phyloP scores from a whole-genome alignment of 2,113 vertebrate genomes.

The Pachypanchax playfairii region DNA sequence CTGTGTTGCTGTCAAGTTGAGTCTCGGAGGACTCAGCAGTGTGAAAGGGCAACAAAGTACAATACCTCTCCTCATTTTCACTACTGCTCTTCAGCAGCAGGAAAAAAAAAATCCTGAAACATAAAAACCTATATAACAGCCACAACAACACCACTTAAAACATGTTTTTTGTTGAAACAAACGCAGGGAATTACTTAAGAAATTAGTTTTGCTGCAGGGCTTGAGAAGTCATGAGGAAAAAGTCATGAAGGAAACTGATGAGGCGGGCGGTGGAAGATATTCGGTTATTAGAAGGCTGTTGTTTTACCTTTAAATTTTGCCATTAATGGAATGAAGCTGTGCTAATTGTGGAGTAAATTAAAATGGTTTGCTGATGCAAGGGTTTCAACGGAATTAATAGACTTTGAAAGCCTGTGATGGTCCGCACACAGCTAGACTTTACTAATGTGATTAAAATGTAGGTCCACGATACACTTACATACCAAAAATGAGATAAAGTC shows the following conservation, averaged over 20 bases:
- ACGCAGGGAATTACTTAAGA: constrained; percentile 65
- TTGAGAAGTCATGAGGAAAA: constrained; percentile 58
- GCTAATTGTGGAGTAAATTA: constrained; percentile 81
- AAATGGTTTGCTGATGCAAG: constrained; percentile 75
- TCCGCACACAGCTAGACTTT: constrained; percentile 53
- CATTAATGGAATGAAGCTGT: constrained; percentile 75
- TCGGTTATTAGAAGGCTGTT: constrained; percentile 68
- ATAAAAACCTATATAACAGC: constrained; percentile 41
- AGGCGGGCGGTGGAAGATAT: constrained; percentile 59
- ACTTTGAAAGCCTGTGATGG: constrained; percentile 69
- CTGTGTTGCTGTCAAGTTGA: constrained; percentile 46
- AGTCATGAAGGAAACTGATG: constrained; percentile 63
- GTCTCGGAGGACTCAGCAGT: constrained; percentile 59
- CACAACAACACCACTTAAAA: constrained; percentile 52
- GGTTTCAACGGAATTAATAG: constrained; percentile 73
- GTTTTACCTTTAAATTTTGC: constrained; percentile 73
- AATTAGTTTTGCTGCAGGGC: constrained; percentile 67
- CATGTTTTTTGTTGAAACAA: constrained; percentile 52
- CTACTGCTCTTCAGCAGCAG: constrained; percentile 38
- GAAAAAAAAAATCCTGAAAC: background rate
- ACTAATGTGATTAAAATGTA: constrained; percentile 76
- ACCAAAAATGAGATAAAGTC: constrained; percentile 29
- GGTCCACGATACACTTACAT: constrained; percentile 40
- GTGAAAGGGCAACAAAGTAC: constrained; percentile 71
- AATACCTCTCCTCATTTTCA: constrained; percentile 56